phyloP scores from a whole-genome alignment of 2,888 invertebrate genomes.

The Pheosia tremula region DNA sequence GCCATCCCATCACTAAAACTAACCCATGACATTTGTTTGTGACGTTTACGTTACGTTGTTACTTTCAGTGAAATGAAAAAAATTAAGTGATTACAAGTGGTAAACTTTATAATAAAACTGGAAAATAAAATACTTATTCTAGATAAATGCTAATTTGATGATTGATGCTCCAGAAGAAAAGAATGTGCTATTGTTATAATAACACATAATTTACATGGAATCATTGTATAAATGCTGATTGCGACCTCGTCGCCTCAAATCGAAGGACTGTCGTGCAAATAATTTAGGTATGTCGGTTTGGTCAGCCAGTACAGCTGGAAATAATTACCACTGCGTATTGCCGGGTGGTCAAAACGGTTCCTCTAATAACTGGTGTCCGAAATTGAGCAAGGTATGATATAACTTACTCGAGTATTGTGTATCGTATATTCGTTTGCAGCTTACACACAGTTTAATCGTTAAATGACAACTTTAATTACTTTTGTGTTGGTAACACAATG shows the following conservation, averaged over 20 bases:
- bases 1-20: no score
- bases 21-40: no score
- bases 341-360: slow-evolving; percentile 73
- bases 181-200: slow-evolving; percentile 20
- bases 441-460: slow-evolving; percentile 27
- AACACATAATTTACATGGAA: slow-evolving; percentile 15
- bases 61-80: no score
- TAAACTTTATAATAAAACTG: neutral
- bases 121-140: neutral
- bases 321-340: slow-evolving; percentile 75
- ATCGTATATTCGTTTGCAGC: slow-evolving; percentile 36
- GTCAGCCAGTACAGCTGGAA: slow-evolving; percentile 87
- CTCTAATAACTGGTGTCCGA: slow-evolving; percentile 78
- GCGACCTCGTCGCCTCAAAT: slow-evolving; percentile 73
- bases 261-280: slow-evolving; percentile 74
- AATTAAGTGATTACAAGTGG: no score
- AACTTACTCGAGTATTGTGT: slow-evolving; percentile 33
- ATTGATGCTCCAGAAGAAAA: slow-evolving; percentile 10
- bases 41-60: no score
- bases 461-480: slow-evolving; percentile 34
- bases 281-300: slow-evolving; percentile 88
- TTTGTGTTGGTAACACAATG: slow-evolving; percentile 11
- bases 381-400: slow-evolving; percentile 76
- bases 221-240: slow-evolving; percentile 23
- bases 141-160: neutral